Evolutionary conservation across 2,888 invertebrate species (phyloP).

Genomic region (Coenonympha arcania): DNA sequence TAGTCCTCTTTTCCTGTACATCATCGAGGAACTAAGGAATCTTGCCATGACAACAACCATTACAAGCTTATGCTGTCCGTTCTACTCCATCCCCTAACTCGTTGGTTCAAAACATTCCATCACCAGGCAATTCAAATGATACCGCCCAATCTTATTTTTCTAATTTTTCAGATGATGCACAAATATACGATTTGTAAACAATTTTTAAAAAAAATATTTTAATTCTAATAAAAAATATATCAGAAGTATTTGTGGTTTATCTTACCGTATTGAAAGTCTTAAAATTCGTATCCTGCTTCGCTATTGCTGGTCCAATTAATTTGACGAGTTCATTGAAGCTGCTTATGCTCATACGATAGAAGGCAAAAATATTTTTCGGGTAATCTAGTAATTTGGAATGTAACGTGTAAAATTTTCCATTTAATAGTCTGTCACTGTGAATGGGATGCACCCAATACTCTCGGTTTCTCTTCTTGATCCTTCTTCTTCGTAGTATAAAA

Average conservation of each 20-base stretch:
- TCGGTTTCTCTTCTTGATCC: conserved; percentile 7
- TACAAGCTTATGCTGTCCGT: not conserved
- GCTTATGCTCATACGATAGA: conserved; percentile 18
- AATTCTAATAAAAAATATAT: conserved; percentile 4
- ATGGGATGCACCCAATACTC: conserved; percentile 15
- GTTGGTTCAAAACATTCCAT: not conserved
- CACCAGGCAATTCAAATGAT: not conserved
- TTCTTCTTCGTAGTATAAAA: not conserved
- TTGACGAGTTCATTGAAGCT: conserved; percentile 19
- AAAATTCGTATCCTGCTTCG: conserved; percentile 17
- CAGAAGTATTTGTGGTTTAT: conserved; percentile 6
- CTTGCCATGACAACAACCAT: not conserved
- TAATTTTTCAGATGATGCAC: not conserved
- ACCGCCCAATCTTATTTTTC: not conserved
- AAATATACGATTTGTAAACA: not conserved
- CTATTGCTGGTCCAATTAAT: conserved; percentile 16
- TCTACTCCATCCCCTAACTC: not conserved
- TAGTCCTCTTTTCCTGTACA: not conserved
- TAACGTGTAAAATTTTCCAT: conserved; percentile 19
- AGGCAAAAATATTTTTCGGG: conserved; percentile 14
- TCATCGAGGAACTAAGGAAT: not conserved
- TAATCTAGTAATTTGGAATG: conserved; percentile 15
- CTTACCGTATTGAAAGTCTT: conserved; percentile 19
- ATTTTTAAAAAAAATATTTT: not conserved
- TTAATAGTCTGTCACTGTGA: conserved; percentile 17